Conservation (phyloP, 2,113 vertebrate genomes). For the Daubentonia madagascariensis region DNA sequence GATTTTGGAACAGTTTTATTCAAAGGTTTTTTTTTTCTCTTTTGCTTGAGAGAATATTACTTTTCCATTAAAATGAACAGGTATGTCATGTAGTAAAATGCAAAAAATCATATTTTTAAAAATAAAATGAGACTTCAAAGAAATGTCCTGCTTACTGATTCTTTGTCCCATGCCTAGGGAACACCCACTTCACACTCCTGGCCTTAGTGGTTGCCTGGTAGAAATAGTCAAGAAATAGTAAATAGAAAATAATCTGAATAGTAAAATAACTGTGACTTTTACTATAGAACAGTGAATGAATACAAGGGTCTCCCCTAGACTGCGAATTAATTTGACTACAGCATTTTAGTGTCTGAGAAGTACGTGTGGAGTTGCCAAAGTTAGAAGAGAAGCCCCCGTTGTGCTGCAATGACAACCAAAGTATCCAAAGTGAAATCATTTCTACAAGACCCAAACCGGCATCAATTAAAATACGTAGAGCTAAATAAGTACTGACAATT, state of each 20-base stretch:
- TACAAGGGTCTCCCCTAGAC: not conserved
- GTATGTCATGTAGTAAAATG: not conserved
- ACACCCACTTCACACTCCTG: not conserved
- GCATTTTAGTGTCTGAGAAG: not conserved
- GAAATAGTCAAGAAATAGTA: not conserved
- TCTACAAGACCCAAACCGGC: not conserved
- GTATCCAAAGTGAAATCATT: not conserved
- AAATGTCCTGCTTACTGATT: not conserved
- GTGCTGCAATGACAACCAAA: not conserved
- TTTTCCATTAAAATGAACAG: not conserved
- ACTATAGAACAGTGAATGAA: not conserved
- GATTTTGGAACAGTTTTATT: slow-evolving; percentile 1
- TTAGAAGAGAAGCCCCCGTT: not conserved
- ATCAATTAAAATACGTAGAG: not conserved
- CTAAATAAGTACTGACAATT: not conserved
- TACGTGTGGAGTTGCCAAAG: not conserved
- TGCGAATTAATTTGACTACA: not conserved
- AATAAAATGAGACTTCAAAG: not conserved
- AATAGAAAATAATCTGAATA: not conserved
- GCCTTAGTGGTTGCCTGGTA: not conserved
- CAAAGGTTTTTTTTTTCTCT: not conserved
- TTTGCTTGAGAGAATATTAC: not conserved
- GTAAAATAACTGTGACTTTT: not conserved
- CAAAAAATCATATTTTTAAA: not conserved
- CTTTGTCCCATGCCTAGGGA: not conserved